Conservation (phyloP, 2,113 vertebrate genomes). For the Pipra filicauda region DNA sequence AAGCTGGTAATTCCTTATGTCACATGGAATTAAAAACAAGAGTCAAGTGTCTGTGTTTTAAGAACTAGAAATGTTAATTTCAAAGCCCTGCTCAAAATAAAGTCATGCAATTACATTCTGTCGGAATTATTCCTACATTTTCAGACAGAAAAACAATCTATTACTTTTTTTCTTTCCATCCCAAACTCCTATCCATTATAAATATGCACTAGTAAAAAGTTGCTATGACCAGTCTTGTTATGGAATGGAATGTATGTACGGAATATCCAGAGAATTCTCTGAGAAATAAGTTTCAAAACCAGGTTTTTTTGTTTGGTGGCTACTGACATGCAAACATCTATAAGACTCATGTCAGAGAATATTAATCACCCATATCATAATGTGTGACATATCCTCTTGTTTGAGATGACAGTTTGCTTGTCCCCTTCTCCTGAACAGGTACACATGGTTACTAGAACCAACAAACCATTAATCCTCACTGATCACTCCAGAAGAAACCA, state of each 20-base stretch:
- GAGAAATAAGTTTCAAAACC: background rate
- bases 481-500: background rate
- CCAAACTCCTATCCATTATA: background rate
- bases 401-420: background rate
- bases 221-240: background rate
- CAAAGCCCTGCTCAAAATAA: background rate
- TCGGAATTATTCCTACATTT: background rate
- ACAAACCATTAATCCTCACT: background rate
- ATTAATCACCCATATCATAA: background rate
- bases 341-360: background rate
- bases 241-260: background rate
- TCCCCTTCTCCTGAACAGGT: background rate
- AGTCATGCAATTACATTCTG: background rate
- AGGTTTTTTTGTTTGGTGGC: background rate
- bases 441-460: background rate
- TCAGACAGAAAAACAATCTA: background rate
- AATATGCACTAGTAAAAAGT: background rate
- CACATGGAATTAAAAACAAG: background rate
- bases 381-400: background rate
- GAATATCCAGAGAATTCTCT: background rate
- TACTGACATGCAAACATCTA: background rate
- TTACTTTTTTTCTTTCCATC: background rate
- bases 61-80: background rate
- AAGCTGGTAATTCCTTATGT: background rate
- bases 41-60: background rate